Base-by-base conservation (phyloP, 2,797 vertebrate species). In the Pseudochirops cupreus region DNA sequence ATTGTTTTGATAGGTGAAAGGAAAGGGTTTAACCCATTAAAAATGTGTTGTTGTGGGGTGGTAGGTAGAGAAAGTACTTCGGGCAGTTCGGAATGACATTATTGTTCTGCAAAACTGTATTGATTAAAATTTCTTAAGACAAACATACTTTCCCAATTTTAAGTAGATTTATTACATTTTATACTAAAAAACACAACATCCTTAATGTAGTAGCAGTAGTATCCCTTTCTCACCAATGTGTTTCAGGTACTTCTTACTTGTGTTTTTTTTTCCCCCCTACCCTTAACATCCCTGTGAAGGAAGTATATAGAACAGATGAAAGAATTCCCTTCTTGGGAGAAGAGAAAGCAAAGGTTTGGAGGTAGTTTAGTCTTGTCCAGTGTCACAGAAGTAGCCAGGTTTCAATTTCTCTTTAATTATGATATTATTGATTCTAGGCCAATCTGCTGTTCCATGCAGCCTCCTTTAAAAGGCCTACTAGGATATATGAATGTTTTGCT, bases 1-100 rank as follows among this genome's bases (percentile, higher is more conserved):
- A 33, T 96, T 96, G 46, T 97, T 97, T 97, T 29, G 16, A 92
- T 92, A 96, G 96, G 12, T 97, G 54, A n/a, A 91, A 96, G 94
- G 90, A 95, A 91, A 90, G 98, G 92, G 91, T 96, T 98, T 28
- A 92, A 87, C 31, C 18, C 3, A 39, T 13, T 59, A 96, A 58
- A 91, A 33, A 33, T 33, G 31, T 97, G 95, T 97, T 54, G 53
- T 53, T 53, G 53, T 54, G 56, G 46, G 96, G 33, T 91, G 92
- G 94, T 95, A 93, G 62, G 93, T 29, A 95, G 90, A 67, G 2
- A 90, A 31, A 57, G 29, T 96, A 93, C 13, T 91, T 12, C 21
- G 67, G 74, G 21, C 14, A 46, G 21, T 87, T 87, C 26, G 39
- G 21, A 87, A 87, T 26, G 21, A 26, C 24, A 46, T 0, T 95